Evolutionary conservation across 2,888 invertebrate species (phyloP), one percentile per base, ranked within the genome.

Genomic region (Lasiommata megera): DNA sequence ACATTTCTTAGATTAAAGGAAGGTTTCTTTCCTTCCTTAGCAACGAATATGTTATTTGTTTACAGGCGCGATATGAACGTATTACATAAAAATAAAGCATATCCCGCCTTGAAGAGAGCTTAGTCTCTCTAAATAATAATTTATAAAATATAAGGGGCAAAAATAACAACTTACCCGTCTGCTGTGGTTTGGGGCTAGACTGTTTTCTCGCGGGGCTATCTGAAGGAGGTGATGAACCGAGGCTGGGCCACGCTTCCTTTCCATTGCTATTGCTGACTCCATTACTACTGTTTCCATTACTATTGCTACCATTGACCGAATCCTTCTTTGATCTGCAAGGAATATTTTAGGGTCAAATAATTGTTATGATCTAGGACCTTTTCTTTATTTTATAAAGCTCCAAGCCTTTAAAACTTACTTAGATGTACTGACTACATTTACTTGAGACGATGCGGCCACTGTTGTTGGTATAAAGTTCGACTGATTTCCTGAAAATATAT

Each of bases 161-260:
- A n/a, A n/a, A n/a, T n/a, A n/a, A n/a, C n/a, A 17, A 57, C 40
- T 41, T 14, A 84, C 84, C 80, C 71, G 76, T 71, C 67, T 76
- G 74, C 58, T 78, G 73, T 65, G 86, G 87, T 68, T 83, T 84
- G 62, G 87, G 86, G 70, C 87, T 88, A 74, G 72, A 40, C 67
- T 77, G 84, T 77, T 81, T 82, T 61, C 85, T 71, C 54, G 82
- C 82, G 62, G 88, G 86, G 63, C 85, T 84, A 56, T 86, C 83
- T 29, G 76, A 68, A 1, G 90, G 88, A 0, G 93, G 93, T n/a
- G 93, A 93, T 17, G 88, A 88, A 34, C 93, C 92, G 73, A 93
- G 92, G 68, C 93, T 93, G 50, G 95, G 95, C 95, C 95, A 95
- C 65, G 95, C 94, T 75, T 95, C 95, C 84, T 95, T 95, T 48